These are phyloP conservation scores for Anoplophora glabripennis DNA, from an alignment of 1,140 invertebrate species.

Conservation along the genomic window DNA sequence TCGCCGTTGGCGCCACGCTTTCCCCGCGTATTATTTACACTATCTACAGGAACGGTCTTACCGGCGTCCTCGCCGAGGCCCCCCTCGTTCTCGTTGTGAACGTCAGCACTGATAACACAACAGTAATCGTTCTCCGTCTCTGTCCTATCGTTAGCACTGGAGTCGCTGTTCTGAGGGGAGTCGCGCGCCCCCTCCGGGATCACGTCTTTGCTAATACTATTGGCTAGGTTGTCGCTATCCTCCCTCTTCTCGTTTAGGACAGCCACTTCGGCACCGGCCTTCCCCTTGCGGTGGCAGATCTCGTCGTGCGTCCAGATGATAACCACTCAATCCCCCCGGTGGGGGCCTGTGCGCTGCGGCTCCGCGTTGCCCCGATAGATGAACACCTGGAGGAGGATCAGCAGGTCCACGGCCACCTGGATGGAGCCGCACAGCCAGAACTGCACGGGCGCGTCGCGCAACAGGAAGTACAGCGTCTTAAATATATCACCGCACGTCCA, in stretches of 20 bases:
- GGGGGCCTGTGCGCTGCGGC: conserved; percentile 51
- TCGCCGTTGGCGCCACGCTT: conserved; percentile 18
- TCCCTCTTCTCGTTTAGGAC: conserved; percentile 13
- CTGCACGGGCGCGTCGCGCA: conserved; percentile 85
- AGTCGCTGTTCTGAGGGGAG: conserved; percentile 4
- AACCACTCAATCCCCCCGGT: conserved; percentile 61
- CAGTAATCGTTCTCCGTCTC: background rate
- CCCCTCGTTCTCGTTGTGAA: conserved; percentile 25
- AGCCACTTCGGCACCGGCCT: conserved; percentile 15
- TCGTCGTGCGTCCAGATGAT: conserved; percentile 46
- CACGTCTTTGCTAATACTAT: background rate
- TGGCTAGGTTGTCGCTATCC: conserved; percentile 5
- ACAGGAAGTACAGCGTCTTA: conserved; percentile 95
- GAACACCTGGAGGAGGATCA: conserved; percentile 60
- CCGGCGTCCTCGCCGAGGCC: conserved; percentile 4
- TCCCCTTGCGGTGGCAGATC: conserved; percentile 27
- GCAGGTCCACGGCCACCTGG: conserved; percentile 68
- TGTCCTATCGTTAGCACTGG: conserved; percentile 16
- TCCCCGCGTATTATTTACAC: conserved; percentile 30
- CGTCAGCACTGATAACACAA: conserved; percentile 22
- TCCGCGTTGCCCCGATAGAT: conserved; percentile 62
- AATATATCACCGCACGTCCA: conserved; percentile 95
- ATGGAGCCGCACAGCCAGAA: conserved; percentile 94
- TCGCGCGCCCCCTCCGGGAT: background rate
- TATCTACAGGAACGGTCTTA: conserved; percentile 24